Conservation (phyloP, 2,888 invertebrate species). For the Serripes groenlandicus region DNA sequence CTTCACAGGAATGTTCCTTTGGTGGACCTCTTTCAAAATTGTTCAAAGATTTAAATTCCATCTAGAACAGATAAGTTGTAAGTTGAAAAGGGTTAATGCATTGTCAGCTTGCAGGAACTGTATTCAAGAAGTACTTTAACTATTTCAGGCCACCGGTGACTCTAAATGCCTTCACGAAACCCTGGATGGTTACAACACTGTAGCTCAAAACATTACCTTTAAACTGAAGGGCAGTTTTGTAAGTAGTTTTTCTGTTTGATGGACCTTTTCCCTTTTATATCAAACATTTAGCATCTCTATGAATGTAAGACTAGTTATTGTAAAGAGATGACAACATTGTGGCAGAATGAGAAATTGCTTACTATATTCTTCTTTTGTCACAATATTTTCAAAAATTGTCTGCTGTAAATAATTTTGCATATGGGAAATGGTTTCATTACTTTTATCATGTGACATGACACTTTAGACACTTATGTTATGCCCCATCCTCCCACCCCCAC, state of each 20-base stretch:
- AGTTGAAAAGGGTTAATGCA: no score
- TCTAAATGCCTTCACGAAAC: conserved; percentile 83
- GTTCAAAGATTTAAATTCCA: no score
- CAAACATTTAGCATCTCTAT: background rate
- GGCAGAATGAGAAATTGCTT: background rate
- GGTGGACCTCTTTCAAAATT: no score
- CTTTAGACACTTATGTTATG: no score
- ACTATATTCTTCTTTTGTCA: background rate
- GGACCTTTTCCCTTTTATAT: background rate
- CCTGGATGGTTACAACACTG: conserved; percentile 81
- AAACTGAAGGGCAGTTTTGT: conserved; percentile 81
- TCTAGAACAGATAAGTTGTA: no score
- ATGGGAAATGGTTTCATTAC: no score
- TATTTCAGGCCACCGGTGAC: conserved; percentile 80
- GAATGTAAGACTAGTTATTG: background rate
- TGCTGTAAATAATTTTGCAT: no score
- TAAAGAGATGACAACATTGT: background rate
- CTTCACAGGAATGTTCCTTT: no score
- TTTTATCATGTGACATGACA: no score
- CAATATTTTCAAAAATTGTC: background rate
- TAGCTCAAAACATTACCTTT: conserved; percentile 79
- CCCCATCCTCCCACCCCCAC: no score
- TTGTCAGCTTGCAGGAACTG: no score
- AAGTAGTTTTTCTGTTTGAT: conserved; percentile 63
- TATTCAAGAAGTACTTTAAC: no score